These are phyloP conservation scores for Chrysochloris asiatica DNA, from an alignment of 2,113 vertebrate species.

Conservation along the genomic window DNA sequence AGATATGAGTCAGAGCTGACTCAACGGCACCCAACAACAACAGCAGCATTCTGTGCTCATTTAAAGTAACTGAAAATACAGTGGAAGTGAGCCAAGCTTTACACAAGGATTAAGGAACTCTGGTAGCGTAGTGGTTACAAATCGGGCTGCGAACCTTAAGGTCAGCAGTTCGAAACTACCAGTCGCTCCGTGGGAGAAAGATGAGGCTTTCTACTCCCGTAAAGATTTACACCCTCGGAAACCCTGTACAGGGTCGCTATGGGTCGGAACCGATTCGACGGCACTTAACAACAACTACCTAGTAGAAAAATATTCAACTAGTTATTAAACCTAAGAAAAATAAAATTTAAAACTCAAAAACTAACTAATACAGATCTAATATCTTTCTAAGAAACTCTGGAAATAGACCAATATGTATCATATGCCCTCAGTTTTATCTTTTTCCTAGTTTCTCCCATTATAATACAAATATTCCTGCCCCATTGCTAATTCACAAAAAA, in stretches of 20 bases:
- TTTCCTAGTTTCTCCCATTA: neutral
- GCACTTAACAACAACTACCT: no score
- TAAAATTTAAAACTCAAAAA: neutral
- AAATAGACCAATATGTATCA: neutral
- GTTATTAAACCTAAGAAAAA: neutral
- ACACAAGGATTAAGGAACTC: no score
- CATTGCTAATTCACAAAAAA: neutral
- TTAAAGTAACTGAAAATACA: conserved; percentile 1
- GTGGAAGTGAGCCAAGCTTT: neutral
- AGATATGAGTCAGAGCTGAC: no score
- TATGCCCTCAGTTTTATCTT: neutral
- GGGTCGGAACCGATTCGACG: no score
- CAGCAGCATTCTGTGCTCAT: neutral
- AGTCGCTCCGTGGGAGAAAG: no score
- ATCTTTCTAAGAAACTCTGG: neutral
- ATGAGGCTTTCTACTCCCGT: no score
- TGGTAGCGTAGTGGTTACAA: no score
- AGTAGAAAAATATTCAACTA: neutral
- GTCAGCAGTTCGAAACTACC: no score
- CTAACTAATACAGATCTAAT: neutral
- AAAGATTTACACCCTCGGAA: no score
- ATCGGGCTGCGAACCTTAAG: no score
- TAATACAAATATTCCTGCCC: neutral
- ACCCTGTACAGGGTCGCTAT: no score
- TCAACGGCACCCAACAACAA: no score